Percentiles rank a stretch among this genome's conserved stretches.
Conservation (phyloP, 2,888 invertebrate genomes). For the Drosophila cognata region DNA sequence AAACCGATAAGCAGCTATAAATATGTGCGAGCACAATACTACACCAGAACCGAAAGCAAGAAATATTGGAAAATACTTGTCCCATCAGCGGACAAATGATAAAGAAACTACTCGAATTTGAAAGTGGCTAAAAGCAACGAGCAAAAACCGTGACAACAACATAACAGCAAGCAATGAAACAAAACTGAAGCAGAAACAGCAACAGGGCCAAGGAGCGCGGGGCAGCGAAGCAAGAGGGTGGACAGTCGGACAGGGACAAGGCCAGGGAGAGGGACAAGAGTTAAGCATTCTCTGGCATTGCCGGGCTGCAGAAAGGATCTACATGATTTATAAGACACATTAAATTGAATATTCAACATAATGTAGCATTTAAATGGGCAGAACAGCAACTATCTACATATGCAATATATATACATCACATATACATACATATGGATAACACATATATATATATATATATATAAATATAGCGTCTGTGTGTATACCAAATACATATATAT, state of each 20-base stretch:
- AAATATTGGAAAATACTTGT: conserved; percentile 21
- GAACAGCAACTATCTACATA: conserved; percentile 41
- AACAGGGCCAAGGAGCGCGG: conserved; percentile 3
- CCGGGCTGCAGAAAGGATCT: conserved; percentile 56
- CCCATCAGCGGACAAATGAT: conserved; percentile 24
- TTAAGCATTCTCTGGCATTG: conserved; percentile 35
- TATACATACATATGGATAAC: conserved; percentile 7
- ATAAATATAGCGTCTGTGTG: conserved; percentile 10
- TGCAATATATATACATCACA: conserved; percentile 2
- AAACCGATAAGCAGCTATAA: conserved; percentile 49
- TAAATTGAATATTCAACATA: conserved; percentile 79
- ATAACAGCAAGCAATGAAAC: conserved; percentile 18
- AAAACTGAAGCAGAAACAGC: conserved; percentile 9
- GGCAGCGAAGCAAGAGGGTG: neutral
- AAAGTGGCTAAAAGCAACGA: conserved; percentile 35
- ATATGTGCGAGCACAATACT: conserved; percentile 39
- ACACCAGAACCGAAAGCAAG: conserved; percentile 9
- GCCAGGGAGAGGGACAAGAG: conserved; percentile 13
- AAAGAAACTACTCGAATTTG: conserved; percentile 32
- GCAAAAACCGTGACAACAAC: conserved; percentile 41
- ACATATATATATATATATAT: conserved; percentile 17
- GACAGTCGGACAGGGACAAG: neutral
- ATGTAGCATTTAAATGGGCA: conserved; percentile 75
- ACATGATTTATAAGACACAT: conserved; percentile 78
- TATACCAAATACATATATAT: neutral